Percentiles rank a stretch among this genome's conserved stretches.
phyloP scores from a whole-genome alignment of 2,888 invertebrate species.

The Bellardia pandia region DNA sequence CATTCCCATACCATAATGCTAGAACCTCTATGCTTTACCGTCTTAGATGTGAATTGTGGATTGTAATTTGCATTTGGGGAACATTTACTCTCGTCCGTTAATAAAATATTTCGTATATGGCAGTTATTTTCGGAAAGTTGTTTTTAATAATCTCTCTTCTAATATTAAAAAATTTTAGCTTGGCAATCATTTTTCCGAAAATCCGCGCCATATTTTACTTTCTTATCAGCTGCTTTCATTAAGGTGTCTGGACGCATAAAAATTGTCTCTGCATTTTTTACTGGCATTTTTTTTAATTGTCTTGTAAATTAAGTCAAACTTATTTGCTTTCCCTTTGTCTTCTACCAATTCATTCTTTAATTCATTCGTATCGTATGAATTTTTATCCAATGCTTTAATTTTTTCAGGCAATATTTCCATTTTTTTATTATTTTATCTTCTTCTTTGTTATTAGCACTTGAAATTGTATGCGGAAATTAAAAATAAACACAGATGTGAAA shows the following conservation, averaged over 20 bases:
- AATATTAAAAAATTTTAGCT: background rate
- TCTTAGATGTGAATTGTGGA: no score
- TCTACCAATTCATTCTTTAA: constrained; percentile 34
- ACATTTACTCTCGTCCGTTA: no score
- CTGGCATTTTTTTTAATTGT: constrained; percentile 78
- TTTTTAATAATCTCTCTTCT: no score
- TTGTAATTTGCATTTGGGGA: no score
- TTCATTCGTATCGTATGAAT: constrained; percentile 34
- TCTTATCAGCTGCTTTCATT: constrained; percentile 81
- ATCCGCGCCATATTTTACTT: constrained; percentile 77
- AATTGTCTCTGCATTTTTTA: constrained; percentile 66
- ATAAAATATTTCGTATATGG: background rate
- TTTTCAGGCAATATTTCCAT: constrained; percentile 48
- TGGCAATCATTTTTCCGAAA: constrained; percentile 44
- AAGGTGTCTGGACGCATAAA: constrained; percentile 78
- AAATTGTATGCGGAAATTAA: constrained; percentile 76
- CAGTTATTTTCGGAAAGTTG: no score
- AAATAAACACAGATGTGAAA: constrained; percentile 76
- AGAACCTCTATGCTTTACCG: no score
- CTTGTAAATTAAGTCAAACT: constrained; percentile 80
- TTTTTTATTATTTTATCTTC: constrained; percentile 35
- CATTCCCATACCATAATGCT: no score
- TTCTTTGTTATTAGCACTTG: constrained; percentile 63
- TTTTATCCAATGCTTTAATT: constrained; percentile 51
- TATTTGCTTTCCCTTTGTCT: constrained; percentile 37